A percentile compares a stretch with the other conserved stretches of the same genome.
These are phyloP conservation scores for Gastrophryne carolinensis DNA, from an alignment of 2,797 vertebrate genomes.

Conservation along the genomic window DNA sequence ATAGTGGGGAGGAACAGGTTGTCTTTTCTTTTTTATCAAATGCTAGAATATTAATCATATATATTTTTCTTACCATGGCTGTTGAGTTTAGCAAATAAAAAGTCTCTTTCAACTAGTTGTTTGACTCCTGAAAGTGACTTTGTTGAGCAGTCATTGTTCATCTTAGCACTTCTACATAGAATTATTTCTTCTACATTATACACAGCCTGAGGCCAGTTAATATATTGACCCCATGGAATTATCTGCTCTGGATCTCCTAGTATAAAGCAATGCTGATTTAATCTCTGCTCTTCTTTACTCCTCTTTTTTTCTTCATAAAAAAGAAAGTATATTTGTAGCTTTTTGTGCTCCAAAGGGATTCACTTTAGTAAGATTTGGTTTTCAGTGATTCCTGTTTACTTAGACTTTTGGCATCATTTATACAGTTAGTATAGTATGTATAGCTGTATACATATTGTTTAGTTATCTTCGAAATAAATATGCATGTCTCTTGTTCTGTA, in stretches of 20 bases:
- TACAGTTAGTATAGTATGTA: no score
- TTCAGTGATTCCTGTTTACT: slow-evolving; percentile 4
- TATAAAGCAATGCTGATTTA: slow-evolving; percentile 37
- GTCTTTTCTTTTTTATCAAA: no score
- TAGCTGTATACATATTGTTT: no score
- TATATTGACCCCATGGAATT: slow-evolving; percentile 47
- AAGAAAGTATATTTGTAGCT: slow-evolving; percentile 12
- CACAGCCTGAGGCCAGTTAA: slow-evolving; percentile 34
- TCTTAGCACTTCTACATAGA: slow-evolving; percentile 19
- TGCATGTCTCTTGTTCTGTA: neutral
- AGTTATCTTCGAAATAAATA: slow-evolving; percentile 16
- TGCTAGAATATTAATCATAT: no score
- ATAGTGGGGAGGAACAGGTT: no score
- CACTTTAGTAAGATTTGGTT: slow-evolving; percentile 3
- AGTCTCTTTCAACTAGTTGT: neutral
- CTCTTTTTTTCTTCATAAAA: slow-evolving; percentile 9
- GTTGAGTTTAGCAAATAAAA: neutral
- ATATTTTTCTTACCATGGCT: no score
- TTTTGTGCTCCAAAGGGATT: slow-evolving; percentile 23
- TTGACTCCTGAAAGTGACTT: slow-evolving; percentile 44
- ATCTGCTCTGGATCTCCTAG: slow-evolving; percentile 32
- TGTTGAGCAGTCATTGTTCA: slow-evolving; percentile 20
- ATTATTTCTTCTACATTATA: slow-evolving; percentile 40
- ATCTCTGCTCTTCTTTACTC: slow-evolving; percentile 34
- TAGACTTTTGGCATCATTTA: slow-evolving; percentile 22